These are phyloP conservation scores for Lithobates sylvaticus DNA, from an alignment of 2,797 vertebrate genomes.

Conservation along the genomic window DNA sequence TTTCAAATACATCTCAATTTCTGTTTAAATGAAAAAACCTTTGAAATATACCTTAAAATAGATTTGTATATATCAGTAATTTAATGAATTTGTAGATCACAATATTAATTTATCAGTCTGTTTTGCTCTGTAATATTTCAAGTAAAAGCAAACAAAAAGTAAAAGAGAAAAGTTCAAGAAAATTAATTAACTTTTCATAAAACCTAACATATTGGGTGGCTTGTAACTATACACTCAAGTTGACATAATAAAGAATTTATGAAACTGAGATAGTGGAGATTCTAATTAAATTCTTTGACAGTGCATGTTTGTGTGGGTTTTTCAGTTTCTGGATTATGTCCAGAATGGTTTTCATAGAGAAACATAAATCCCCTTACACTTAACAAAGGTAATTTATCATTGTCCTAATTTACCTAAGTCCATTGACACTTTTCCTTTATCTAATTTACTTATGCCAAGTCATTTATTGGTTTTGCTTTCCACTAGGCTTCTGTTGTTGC, in stretches of 20 bases:
- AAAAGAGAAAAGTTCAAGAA: slow-evolving; percentile 28
- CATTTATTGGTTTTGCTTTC: slow-evolving; percentile 59
- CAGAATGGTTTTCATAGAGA: slow-evolving; percentile 58
- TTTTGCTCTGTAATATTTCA: slow-evolving; percentile 39
- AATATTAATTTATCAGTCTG: slow-evolving; percentile 34
- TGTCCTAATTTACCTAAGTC: slow-evolving; percentile 61
- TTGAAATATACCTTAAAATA: not conserved
- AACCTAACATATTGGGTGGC: slow-evolving; percentile 23
- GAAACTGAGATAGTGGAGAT: slow-evolving; percentile 53
- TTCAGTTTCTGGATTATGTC: slow-evolving; percentile 56
- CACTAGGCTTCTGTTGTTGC: slow-evolving; percentile 36
- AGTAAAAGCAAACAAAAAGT: slow-evolving; percentile 15
- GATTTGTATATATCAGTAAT: not conserved
- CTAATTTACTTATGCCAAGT: slow-evolving; percentile 60
- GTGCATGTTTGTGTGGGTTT: slow-evolving; percentile 53
- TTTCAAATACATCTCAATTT: not conserved
- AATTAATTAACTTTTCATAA: slow-evolving; percentile 60
- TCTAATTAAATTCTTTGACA: slow-evolving; percentile 60
- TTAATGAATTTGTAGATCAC: slow-evolving; percentile 3
- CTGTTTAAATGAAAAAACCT: not conserved
- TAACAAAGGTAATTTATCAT: slow-evolving; percentile 65
- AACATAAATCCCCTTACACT: slow-evolving; percentile 57
- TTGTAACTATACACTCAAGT: slow-evolving; percentile 42
- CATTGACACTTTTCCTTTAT: slow-evolving; percentile 61
- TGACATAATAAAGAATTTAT: slow-evolving; percentile 54